These are phyloP conservation scores for Aphidius ervi DNA, from an alignment of 1,140 invertebrate species.

Conservation along the genomic window DNA sequence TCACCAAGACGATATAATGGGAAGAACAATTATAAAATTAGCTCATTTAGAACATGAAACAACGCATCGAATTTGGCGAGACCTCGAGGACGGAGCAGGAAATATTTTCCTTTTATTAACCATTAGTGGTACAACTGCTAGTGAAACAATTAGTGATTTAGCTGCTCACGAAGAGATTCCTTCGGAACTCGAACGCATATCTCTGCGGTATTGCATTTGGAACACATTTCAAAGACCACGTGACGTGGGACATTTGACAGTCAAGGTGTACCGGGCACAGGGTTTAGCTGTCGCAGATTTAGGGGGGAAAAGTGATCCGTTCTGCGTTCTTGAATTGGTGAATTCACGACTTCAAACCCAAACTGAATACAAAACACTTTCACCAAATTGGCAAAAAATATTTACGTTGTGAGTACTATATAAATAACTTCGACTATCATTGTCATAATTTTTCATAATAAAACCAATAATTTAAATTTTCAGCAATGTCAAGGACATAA, in stretches of 20 bases:
- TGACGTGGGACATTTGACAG: conserved; percentile 84
- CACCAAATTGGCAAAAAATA: conserved; percentile 97
- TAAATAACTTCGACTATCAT: neutral
- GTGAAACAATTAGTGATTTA: conserved; percentile 87
- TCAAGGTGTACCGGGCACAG: conserved; percentile 82
- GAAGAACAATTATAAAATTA: conserved; percentile 82
- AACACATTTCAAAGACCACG: conserved; percentile 71
- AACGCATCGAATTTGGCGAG: conserved; percentile 84
- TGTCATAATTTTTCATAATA: conserved; percentile 10
- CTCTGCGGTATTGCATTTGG: conserved; percentile 67
- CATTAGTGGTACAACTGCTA: conserved; percentile 89
- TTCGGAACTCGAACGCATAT: conserved; percentile 61
- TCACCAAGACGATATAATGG: conserved; percentile 82
- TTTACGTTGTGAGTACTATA: conserved; percentile 86
- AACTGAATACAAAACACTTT: conserved; percentile 96
- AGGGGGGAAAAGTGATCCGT: conserved; percentile 93
- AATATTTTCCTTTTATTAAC: conserved; percentile 86
- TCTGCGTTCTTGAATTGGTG: conserved; percentile 93
- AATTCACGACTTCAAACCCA: conserved; percentile 95
- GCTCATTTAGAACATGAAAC: conserved; percentile 80
- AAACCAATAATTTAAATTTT: conserved; percentile 21
- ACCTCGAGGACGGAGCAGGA: conserved; percentile 86
- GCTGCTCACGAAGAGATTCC: conserved; percentile 78
- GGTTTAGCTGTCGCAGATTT: conserved; percentile 87
- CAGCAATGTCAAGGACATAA: conserved; percentile 96